Base-by-base conservation (phyloP, 2,888 invertebrate genomes). In the Asteroscopus sphinx region DNA sequence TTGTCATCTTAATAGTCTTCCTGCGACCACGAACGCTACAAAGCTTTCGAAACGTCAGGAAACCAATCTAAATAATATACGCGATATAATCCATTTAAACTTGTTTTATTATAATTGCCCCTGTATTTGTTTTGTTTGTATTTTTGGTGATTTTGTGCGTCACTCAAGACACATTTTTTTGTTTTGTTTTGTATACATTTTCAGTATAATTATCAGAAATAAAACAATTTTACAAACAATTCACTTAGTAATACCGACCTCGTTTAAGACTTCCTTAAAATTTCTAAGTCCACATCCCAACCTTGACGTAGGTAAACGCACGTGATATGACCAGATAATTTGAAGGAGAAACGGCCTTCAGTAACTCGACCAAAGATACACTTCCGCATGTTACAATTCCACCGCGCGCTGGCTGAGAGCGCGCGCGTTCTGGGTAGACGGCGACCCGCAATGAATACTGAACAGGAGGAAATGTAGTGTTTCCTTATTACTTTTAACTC, bases 371-470 rank as follows among this genome's bases (percentile, higher is more conserved):
- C 44, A 13, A 12, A 58, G 32, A 54, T 35, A 35, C 16, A 53
- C 42, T 62, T 65, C 58, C 71, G 57, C 48, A 28, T 68, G 52
- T 41, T 41, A 41, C 26, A 7, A 13, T 40, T 60, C 55, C 71
- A 73, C 55, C 73, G 32, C 63, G 7, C 35, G 57, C 17, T 41
- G 16, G 46, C 21, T 60, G 52, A 41, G 52, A 54, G 52, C 33
- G 53, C 35, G 53, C 62, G 58, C 40, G 52, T 51, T 60, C 53
- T 12, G 35, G 12, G 41, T 32, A 41, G 60, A 53, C 45, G 49
- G 17, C 8, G 49, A 63, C 74, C 49, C 47, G 71, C 68, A 69
- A 55, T 75, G 81, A 68, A 79, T 80, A 73, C 68, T 63, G 64
- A 79, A 59, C 46, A 68, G 47, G 47, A 51, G 68, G 69, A 72